Evolutionary conservation across 2,888 invertebrate genomes (phyloP).

Genomic region (Drosophila putrida): DNA sequence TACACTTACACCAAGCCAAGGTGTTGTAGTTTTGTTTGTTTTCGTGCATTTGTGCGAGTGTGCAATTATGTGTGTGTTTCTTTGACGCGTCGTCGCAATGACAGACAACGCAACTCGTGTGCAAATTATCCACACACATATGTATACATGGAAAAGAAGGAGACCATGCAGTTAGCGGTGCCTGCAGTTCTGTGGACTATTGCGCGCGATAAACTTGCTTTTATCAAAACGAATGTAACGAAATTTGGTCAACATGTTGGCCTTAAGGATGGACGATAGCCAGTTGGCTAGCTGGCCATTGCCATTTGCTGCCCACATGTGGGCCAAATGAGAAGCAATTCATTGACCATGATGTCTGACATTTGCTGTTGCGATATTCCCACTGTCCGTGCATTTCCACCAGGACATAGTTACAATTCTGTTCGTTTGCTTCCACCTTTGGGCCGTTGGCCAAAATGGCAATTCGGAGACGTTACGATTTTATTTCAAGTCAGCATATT

Average conservation of each 20-base stretch:
- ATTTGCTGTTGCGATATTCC: conserved; percentile 61
- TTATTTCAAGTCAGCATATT: conserved; percentile 46
- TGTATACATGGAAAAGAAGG: conserved; percentile 12
- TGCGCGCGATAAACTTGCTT: conserved; percentile 77
- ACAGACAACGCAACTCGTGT: conserved; percentile 60
- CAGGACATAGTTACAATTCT: conserved; percentile 31
- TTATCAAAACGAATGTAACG: conserved; percentile 54
- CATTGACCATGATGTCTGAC: conserved; percentile 79
- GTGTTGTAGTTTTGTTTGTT: conserved; percentile 55
- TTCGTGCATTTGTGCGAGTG: conserved; percentile 25
- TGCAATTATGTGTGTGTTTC: conserved; percentile 18
- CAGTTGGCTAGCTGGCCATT: conserved; percentile 18
- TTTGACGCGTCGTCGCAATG: conserved; percentile 46
- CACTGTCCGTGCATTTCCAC: conserved; percentile 46
- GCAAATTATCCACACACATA: conserved; percentile 65
- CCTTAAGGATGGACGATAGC: conserved; percentile 52
- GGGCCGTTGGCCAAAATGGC: conserved; percentile 63
- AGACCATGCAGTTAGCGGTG: conserved; percentile 37
- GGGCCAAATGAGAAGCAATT: conserved; percentile 81
- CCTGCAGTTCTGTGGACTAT: conserved; percentile 52
- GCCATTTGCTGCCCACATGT: conserved; percentile 74
- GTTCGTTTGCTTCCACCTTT: conserved; percentile 34
- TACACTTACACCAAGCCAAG: conserved; percentile 73
- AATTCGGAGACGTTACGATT: conserved; percentile 52
- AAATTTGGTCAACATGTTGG: conserved; percentile 76